A percentile compares a stretch with the other conserved stretches of the same genome.
Conservation (phyloP, 2,888 invertebrate species). For the Drosophila borborema region DNA sequence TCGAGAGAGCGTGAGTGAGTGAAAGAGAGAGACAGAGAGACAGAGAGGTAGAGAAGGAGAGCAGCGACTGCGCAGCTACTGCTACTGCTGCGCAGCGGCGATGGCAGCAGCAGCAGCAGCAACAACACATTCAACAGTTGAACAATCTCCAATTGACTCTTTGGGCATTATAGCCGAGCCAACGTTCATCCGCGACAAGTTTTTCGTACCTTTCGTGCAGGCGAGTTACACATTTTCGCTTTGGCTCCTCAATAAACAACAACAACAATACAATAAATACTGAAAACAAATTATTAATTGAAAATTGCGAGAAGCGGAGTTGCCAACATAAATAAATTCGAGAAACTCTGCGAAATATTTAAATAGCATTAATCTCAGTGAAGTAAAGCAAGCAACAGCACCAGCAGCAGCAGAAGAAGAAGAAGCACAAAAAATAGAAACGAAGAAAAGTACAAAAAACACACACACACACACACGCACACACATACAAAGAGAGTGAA, state of each 20-base stretch:
- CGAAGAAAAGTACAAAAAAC: conserved; percentile 44
- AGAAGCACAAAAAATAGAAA: conserved; percentile 24
- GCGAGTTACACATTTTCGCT: conserved; percentile 64
- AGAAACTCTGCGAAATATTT: conserved; percentile 6
- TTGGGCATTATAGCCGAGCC: conserved; percentile 82
- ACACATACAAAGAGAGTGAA: conserved; percentile 20
- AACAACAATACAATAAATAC: conserved; percentile 24
- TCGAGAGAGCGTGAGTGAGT: not conserved
- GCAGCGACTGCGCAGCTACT: conserved; percentile 46
- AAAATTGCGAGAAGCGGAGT: conserved; percentile 13
- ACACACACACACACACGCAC: conserved; percentile 59
- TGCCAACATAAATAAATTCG: conserved; percentile 14
- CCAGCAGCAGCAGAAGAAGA: not conserved
- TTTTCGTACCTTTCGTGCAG: conserved; percentile 82
- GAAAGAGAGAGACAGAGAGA: not conserved
- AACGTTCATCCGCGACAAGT: conserved; percentile 83
- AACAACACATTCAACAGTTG: conserved; percentile 78
- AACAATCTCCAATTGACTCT: conserved; percentile 81
- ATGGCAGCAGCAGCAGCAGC: conserved; percentile 33
- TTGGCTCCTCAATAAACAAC: conserved; percentile 33
- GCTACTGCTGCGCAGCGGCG: conserved; percentile 4
- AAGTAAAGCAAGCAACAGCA: conserved; percentile 28
- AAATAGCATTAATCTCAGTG: conserved; percentile 37
- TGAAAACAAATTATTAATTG: conserved; percentile 6
- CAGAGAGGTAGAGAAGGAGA: conserved; percentile 4